These are phyloP conservation scores for Temnothorax longispinosus DNA, from an alignment of 1,140 invertebrate species.

Conservation along the genomic window DNA sequence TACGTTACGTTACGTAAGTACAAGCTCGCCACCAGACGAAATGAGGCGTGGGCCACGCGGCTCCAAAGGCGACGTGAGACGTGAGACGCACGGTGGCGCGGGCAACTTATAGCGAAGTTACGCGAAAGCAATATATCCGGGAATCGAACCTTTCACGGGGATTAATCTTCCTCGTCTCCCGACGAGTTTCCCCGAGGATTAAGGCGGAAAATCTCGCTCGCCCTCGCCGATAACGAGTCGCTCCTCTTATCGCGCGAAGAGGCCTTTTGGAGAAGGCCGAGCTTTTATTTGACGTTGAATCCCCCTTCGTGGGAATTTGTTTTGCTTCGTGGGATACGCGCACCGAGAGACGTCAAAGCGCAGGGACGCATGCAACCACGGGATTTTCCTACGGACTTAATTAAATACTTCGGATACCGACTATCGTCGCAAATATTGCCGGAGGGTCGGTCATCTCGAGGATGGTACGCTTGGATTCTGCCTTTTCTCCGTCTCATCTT, in stretches of 20 bases:
- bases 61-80: background rate
- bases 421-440: conserved; percentile 32
- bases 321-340: conserved; percentile 8
- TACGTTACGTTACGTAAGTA: conserved; percentile 7
- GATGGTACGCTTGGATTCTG: background rate
- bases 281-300: background rate
- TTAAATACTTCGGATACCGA: conserved; percentile 40
- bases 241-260: background rate
- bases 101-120: background rate
- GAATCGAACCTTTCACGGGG: background rate
- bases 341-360: background rate
- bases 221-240: background rate
- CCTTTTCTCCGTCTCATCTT: background rate
- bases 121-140: background rate
- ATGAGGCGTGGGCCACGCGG: background rate
- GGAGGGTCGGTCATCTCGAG: background rate
- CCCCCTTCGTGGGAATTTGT: background rate
- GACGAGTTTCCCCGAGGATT: background rate
- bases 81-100: no score
- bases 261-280: background rate
- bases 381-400: conserved; percentile 14
- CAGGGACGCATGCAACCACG: background rate
- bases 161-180: background rate
- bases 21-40: background rate
- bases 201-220: background rate